Evolutionary conservation across 2,888 invertebrate species (phyloP), one percentile per base, ranked within the genome.

Genomic region (Thera britannica): DNA sequence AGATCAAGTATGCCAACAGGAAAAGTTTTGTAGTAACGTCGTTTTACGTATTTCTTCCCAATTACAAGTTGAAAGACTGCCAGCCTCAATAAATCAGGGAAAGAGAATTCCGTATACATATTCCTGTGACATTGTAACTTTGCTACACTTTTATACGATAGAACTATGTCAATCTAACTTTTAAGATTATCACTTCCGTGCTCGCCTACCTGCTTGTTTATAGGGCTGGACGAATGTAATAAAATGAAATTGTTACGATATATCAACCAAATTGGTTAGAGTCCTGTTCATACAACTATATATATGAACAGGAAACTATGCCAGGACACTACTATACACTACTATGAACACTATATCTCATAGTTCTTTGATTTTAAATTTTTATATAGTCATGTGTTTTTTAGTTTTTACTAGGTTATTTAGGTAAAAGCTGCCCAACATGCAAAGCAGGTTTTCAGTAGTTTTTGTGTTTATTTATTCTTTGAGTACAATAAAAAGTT

Each of bases 121-220:
- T 81, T 80, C 80, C 78, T 78, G 80, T 84, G 86, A 90, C 88
- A 90, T 89, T 90, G 89, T 90, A 87, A 88, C 87, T 88, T 86
- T 74, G 80, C 82, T 81, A 83, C 83, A 84, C 83, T 88, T 90
- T 88, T 89, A 87, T 90, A 84, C 84, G 87, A 85, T 84, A 86
- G 81, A 92, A 90, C 89, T 90, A 90, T 90, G 90, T 90, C 91
- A 90, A 91, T 93, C 90, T 90, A 90, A 92, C 90, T 92, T 93
- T 90, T 90, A 90, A 90, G 90, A 90, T 92, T 90, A 90, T 91
- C 89, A 88, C 89, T 90, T 90, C 89, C 88, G 83, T 80, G 79
- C 86, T 85, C 83, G 86, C 86, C 88, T 89, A 86, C 89, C 89
- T 89, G 87, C 83, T 85, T 79, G 75, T 78, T 78, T 75, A 68